Conservation (phyloP, 2,888 invertebrate genomes). For the Eremobia ochroleuca region DNA sequence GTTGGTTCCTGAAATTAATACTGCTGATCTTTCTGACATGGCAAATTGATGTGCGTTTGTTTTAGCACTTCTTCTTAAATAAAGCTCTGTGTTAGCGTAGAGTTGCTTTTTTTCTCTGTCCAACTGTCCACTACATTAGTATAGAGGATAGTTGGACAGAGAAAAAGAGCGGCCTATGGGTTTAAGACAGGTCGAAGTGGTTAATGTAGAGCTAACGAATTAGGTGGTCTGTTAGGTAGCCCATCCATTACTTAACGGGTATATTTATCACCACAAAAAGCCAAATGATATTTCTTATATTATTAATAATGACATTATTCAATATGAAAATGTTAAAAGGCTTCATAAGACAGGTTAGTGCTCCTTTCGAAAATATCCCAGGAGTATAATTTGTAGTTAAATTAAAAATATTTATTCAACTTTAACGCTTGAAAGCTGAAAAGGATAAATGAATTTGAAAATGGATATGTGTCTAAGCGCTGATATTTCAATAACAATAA, state of each 20-base stretch:
- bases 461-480: neutral
- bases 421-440: neutral
- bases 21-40: constrained; percentile 28
- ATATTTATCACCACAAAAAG: neutral
- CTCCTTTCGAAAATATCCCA: neutral
- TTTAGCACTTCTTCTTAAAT: neutral
- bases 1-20: constrained; percentile 39
- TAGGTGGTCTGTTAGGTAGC: neutral
- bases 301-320: neutral
- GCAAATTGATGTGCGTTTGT: constrained; percentile 34
- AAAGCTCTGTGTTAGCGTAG: no score
- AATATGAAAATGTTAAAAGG: neutral
- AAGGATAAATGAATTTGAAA: neutral
- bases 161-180: neutral
- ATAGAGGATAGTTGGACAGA: no score
- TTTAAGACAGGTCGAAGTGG: neutral
- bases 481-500: neutral
- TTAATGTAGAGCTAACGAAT: neutral
- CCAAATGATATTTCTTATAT: neutral
- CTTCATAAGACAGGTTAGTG: neutral
- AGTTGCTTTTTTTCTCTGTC: no score
- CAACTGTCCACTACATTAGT: neutral
- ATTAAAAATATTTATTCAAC: neutral
- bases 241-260: neutral
- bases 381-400: neutral